Percentiles rank a stretch among this genome's conserved stretches.
phyloP scores from a whole-genome alignment of 2,797 vertebrate genomes.

The Perodicticus potto region DNA sequence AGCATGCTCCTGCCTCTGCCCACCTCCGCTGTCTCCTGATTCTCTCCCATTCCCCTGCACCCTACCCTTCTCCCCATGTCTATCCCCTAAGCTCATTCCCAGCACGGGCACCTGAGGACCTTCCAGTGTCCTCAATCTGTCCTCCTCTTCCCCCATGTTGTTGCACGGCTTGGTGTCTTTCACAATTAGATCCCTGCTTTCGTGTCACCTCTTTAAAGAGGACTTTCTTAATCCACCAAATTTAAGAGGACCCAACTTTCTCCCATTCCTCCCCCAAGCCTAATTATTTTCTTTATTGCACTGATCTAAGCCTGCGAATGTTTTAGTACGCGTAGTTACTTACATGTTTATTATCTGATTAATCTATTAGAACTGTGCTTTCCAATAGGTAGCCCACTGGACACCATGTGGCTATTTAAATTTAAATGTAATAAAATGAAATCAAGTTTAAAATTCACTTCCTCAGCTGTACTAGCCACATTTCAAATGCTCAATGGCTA shows the following conservation, averaged over 20 bases:
- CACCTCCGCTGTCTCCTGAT: neutral
- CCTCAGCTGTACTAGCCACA: neutral
- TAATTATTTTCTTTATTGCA: neutral
- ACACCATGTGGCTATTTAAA: neutral
- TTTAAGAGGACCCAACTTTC: neutral
- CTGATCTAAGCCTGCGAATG: neutral
- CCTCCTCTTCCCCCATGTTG: neutral
- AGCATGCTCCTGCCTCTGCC: neutral
- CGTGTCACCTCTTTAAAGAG: neutral
- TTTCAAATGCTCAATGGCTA: neutral
- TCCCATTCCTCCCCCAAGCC: neutral
- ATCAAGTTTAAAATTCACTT: neutral
- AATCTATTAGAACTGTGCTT: neutral
- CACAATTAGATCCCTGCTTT: neutral
- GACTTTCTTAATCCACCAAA: neutral
- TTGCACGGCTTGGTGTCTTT: neutral
- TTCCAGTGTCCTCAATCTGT: neutral
- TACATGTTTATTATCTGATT: neutral
- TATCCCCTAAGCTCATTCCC: neutral
- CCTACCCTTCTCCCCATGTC: neutral
- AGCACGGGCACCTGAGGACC: neutral
- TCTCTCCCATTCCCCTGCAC: too few relatives aligned
- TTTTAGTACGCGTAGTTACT: neutral
- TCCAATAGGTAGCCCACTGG: neutral
- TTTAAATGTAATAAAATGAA: slow-evolving; percentile 44